Evolutionary conservation across 2,888 invertebrate species (phyloP), one percentile per base, ranked within the genome.

Genomic region (Acanthosoma haemorrhoidale): DNA sequence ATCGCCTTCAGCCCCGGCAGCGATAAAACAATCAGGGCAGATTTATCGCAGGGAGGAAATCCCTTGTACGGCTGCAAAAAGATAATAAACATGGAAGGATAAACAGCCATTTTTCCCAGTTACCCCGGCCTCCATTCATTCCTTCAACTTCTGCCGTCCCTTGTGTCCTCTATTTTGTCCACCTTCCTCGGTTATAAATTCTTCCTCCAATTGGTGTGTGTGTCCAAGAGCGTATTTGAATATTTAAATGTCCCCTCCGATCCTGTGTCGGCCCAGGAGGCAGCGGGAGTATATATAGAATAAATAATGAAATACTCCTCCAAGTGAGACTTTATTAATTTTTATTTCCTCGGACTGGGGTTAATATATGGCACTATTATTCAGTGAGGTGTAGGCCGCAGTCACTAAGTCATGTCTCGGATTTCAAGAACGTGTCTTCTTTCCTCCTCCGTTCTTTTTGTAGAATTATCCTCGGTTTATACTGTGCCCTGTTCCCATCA

Each of bases 81-180:
- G 43, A 43, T 18, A 21, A 43, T 43, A 21, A 13, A n/a, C n/a
- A n/a, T 11, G 25, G 43, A 3, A 21, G 43, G 13, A 43, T 43
- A 43, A 43, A 43, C 43, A 43, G 43, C 43, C 43, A 43, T 43
- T 43, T 43, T 43, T 43, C 43, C 21, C 43, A 43, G 43, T 43
- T 43, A 43, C 43, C 43, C 43, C 43, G 43, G 43, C 43, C 43
- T 43, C 43, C 43, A 43, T 43, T 43, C 43, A 43, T 43, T 43
- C 43, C n/a, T n/a, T n/a, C n/a, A n/a, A n/a, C n/a, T n/a, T n/a
- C n/a, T n/a, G n/a, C n/a, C n/a, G n/a, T n/a, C n/a, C n/a, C n/a
- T n/a, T n/a, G n/a, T n/a, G 43, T 43, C 43, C 43, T 21, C 43
- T 1, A 21, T 21, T 43, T 43, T 43, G 25, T 43, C 25, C 25